Percentiles rank a stretch among this genome's conserved stretches.
Evolutionary conservation across 2,797 vertebrate species (phyloP).

Genomic region (Melanotaenia nigrans): DNA sequence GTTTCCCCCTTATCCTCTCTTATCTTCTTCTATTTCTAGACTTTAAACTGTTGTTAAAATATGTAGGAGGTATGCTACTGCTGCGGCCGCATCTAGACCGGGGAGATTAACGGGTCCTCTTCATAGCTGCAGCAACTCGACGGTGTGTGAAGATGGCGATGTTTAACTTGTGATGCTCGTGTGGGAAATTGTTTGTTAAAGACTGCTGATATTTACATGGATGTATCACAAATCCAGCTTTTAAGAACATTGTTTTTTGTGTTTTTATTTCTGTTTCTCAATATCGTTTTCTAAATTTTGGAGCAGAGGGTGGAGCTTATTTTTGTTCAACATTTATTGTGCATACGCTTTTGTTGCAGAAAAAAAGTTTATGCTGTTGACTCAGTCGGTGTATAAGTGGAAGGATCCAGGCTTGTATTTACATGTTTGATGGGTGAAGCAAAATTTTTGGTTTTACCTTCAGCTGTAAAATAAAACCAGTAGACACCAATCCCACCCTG

Average conservation of each 20-base stretch:
- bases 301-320: too few relatives aligned
- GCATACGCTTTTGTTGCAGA: neutral
- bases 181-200: slow-evolving; percentile 2
- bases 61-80: neutral
- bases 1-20: slow-evolving; percentile 19
- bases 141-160: neutral
- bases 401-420: neutral
- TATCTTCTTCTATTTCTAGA: slow-evolving; percentile 17
- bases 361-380: neutral
- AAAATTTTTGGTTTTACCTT: neutral
- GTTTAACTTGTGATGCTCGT: neutral
- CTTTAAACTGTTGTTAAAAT: slow-evolving; percentile 16
- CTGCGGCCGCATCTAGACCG: slow-evolving; percentile 9
- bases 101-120: slow-evolving; percentile 9
- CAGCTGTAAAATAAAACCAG: slow-evolving; percentile 4
- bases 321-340: neutral
- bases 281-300: too few relatives aligned
- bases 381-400: neutral
- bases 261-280: neutral
- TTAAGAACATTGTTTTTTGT: too few relatives aligned
- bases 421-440: neutral
- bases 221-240: neutral
- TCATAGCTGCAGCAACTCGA: neutral
- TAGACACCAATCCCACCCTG: slow-evolving; percentile 1
- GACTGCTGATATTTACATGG: neutral